Evolutionary conservation across 2,797 vertebrate species (phyloP), one percentile per base, ranked within the genome.

Genomic region (Mus minutoides): DNA sequence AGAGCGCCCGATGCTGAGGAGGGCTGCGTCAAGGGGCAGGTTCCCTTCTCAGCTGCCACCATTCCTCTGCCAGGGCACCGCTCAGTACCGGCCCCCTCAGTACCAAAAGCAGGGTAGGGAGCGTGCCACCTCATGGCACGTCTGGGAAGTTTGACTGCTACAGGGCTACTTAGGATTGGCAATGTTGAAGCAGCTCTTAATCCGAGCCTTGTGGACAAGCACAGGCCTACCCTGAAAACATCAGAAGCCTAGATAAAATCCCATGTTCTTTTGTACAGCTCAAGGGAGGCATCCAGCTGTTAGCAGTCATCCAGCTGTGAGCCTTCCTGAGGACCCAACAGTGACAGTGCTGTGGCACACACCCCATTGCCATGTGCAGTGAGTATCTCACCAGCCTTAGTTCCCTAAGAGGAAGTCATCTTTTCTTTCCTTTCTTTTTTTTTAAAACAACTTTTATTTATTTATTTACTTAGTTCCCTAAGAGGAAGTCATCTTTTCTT

Each of bases 341-440:
- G 6, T 37, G 54, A 62, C 49, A 43, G 11, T 16, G 26, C 67
- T 83, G 58, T 56, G 24, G 34, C 34, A 69, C 52, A 9, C 88
- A 58, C 54, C 64, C 40, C 76, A 93, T 49, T 83, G 46, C 76
- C 64, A 29, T 21, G 43, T 13, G 7, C 43, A 86, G 60, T 31
- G 14, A 86, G 60, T 31, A 12, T 16, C 76, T 58, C 71, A 37
- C 16, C 64, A 82, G 29, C 4, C 19, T 76, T 43, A 52, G 52
- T 76, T 88, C 62, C 37, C 16, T 82, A 54, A 84, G 21, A 76
- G 6, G 22, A 3, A 69, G 31, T 58, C 19, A 37, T 91, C 40
- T 82, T 95, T 92, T 37, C 46, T 94, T 84, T 71, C 19, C 92
- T 75, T 82, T 90, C 73, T n/a, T n/a, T n/a, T n/a, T n/a, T n/a